A percentile compares a stretch with the other conserved stretches of the same genome.
phyloP scores from a whole-genome alignment of 1,140 invertebrate genomes.

The Littorina saxatilis region DNA sequence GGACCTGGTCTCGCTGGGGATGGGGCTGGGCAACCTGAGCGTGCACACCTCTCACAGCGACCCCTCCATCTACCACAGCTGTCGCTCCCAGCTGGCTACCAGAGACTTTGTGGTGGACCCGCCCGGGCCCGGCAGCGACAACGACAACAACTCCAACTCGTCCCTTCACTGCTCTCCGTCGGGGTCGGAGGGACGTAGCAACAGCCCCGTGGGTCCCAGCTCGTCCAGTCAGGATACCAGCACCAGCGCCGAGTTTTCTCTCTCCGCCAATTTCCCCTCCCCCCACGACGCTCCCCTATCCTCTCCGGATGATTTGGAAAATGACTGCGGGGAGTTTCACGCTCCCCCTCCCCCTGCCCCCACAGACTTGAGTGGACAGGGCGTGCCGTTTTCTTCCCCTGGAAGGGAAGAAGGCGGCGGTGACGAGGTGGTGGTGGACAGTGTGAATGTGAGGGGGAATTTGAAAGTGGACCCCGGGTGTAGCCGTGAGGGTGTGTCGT shows the following conservation, averaged over 20 bases:
- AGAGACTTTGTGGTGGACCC: not conserved
- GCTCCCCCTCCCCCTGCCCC: not conserved
- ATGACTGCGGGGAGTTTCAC: not conserved
- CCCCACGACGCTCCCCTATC: conserved; percentile 51
- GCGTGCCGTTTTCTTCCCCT: not conserved
- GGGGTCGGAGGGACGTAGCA: conserved; percentile 53
- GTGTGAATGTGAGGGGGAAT: not conserved
- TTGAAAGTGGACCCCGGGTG: not conserved
- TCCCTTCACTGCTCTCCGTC: conserved; percentile 46
- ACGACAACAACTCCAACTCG: conserved; percentile 48
- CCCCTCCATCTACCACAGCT: conserved; percentile 64
- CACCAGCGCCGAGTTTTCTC: conserved; percentile 66
- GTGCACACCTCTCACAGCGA: conserved; percentile 66
- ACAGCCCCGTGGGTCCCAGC: conserved; percentile 56
- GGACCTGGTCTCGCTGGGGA: conserved; percentile 20
- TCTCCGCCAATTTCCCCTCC: conserved; percentile 52
- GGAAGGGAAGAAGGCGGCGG: too few species aligned
- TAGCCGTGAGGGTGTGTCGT: not conserved
- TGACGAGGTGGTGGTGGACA: not conserved
- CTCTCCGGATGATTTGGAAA: conserved; percentile 45
- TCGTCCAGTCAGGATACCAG: conserved; percentile 62
- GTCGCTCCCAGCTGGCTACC: conserved; percentile 24
- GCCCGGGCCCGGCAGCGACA: conserved; percentile 3
- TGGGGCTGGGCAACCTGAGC: conserved; percentile 47
- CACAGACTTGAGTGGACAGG: not conserved